Evolutionary conservation across 2,888 invertebrate genomes (phyloP), one percentile per base, ranked within the genome.

Genomic region (Calephelis perditalis): DNA sequence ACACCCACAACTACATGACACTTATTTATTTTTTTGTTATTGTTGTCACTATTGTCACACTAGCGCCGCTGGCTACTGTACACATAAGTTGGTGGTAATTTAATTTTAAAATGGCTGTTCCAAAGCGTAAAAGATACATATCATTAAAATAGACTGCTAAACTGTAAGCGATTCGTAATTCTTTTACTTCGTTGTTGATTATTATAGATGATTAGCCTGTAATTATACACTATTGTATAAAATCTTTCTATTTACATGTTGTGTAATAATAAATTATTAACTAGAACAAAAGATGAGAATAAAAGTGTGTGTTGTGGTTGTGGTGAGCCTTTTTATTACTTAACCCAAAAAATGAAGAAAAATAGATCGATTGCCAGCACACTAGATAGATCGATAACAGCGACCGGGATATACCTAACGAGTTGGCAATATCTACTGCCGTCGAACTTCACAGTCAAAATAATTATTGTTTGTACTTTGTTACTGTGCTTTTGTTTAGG

Each of bases 211-310:
- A 75, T 75, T 85, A 88, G 84, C 75, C 73, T 80, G 75, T 82
- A 82, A 83, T 82, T 88, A 89, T 90, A 89, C 87, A 90, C 88
- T 89, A 89, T 90, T 89, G 88, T 89, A 89, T 88, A 86, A 89
- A 86, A 80, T 87, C 90, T 89, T 89, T 89, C 90, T 89, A 90
- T 89, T 84, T 89, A 89, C 90, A 89, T 89, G 89, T 90, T 90
- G 89, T 89, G 86, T 88, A 86, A 81, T 86, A 83, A 79, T 86
- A 82, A 86, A 83, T 79, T 84, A 74, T 74, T 71, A 73, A 83
- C 66, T 78, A 80, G 78, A 81, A 75, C 63, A 76, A 72, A 74
- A 71, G 71, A 77, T 75, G 75, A 73, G 79, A 86, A 86, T 86
- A 89, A 87, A 85, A 80, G 76, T 90, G 83, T 85, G 89, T 90